These are phyloP conservation scores for Lutraria lutraria DNA, from an alignment of 2,888 invertebrate species.

Conservation along the genomic window DNA sequence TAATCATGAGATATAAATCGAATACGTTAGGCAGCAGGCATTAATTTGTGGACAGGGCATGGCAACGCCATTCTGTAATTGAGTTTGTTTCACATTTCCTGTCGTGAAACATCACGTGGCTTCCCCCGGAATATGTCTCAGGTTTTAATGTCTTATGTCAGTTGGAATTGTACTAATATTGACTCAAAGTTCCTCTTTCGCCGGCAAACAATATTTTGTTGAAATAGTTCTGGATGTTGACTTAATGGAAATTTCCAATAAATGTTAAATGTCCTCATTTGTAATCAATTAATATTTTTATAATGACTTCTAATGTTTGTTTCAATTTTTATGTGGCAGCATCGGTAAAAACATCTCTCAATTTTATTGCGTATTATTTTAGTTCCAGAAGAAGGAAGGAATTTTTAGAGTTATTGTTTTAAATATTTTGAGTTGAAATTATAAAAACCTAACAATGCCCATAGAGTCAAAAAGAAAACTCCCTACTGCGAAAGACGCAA, in stretches of 20 bases:
- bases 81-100: constrained; percentile 13
- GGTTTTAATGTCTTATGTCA: neutral
- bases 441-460: too few relatives aligned
- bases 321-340: neutral
- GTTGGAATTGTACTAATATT: neutral
- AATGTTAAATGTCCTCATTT: neutral
- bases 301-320: neutral
- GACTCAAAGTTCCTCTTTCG: neutral
- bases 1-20: neutral
- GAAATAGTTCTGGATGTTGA: neutral
- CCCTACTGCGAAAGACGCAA: too few relatives aligned
- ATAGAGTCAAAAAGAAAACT: too few relatives aligned
- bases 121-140: neutral
- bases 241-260: neutral
- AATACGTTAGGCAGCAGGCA: neutral
- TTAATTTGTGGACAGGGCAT: constrained; percentile 12
- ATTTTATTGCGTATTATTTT: too few relatives aligned
- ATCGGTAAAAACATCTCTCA: neutral
- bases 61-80: neutral
- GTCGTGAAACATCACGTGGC: neutral
- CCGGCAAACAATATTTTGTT: neutral
- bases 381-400: too few relatives aligned
- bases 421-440: too few relatives aligned
- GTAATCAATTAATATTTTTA: neutral
- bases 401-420: too few relatives aligned